Percentiles rank a stretch among this genome's conserved stretches.
These are phyloP conservation scores for Arion vulgaris DNA, from an alignment of 1,140 invertebrate species.

Conservation along the genomic window DNA sequence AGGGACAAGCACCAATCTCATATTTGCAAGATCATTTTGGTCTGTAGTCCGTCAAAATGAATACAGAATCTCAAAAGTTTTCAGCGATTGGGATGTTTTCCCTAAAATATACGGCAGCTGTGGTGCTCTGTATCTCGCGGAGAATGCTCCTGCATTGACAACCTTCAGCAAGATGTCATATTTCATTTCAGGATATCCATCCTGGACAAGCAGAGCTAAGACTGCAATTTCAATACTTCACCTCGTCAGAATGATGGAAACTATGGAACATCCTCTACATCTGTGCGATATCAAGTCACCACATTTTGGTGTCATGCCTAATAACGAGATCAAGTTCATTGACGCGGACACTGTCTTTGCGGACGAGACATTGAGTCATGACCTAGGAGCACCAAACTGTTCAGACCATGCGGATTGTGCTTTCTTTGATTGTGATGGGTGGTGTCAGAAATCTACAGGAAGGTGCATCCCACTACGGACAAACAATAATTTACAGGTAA, in stretches of 20 bases:
- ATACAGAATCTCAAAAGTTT: constrained; percentile 17
- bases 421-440: constrained; percentile 26
- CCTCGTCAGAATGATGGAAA: background rate
- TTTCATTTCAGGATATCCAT: background rate
- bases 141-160: background rate
- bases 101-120: constrained; percentile 22
- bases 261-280: constrained; percentile 31
- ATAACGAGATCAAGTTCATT: constrained; percentile 10
- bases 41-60: constrained; percentile 14
- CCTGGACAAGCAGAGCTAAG: constrained; percentile 11
- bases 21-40: constrained; percentile 30
- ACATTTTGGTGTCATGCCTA: constrained; percentile 25
- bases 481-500: constrained; percentile 33
- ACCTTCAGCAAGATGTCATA: background rate
- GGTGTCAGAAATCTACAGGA: background rate
- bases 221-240: constrained; percentile 10
- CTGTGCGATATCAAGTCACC: constrained; percentile 27
- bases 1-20: background rate
- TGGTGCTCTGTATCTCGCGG: constrained; percentile 13
- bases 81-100: constrained; percentile 28
- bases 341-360: constrained; percentile 21
- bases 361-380: background rate
- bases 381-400: background rate
- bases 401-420: background rate
- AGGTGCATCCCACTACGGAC: background rate